A percentile compares a stretch with the other conserved stretches of the same genome.
Evolutionary conservation across 2,888 invertebrate species (phyloP).

Genomic region (Temnothorax unifasciatus): DNA sequence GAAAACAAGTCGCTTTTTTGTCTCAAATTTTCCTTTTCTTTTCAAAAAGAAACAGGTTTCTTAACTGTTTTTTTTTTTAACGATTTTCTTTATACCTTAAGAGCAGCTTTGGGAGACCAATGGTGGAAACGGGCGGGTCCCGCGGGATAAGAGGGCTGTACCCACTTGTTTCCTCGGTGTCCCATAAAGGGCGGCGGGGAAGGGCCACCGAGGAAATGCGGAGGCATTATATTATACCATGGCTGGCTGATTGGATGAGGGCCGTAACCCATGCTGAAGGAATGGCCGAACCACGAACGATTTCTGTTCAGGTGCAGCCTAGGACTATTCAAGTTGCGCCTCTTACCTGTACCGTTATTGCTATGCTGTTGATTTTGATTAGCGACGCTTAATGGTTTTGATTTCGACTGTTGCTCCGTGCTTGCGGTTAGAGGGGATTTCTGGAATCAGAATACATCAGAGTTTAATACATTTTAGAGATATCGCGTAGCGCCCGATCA

Average conservation of each 20-base stretch:
- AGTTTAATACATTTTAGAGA: background rate
- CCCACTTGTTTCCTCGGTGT: slow-evolving; percentile 83
- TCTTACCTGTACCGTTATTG: slow-evolving; percentile 80
- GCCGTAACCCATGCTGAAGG: slow-evolving; percentile 83
- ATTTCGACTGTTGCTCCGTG: slow-evolving; percentile 78
- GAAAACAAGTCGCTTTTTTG: slow-evolving; percentile 56
- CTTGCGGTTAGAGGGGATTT: slow-evolving; percentile 77
- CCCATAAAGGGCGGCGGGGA: slow-evolving; percentile 84
- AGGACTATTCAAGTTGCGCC: slow-evolving; percentile 84
- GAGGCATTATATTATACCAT: slow-evolving; percentile 83
- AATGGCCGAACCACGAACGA: slow-evolving; percentile 84
- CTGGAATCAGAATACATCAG: slow-evolving; percentile 63
- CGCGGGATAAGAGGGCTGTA: slow-evolving; percentile 81
- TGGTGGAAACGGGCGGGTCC: slow-evolving; percentile 84
- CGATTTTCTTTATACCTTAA: slow-evolving; percentile 81
- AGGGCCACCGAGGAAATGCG: slow-evolving; percentile 82
- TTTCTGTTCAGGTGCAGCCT: slow-evolving; percentile 81
- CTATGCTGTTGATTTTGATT: slow-evolving; percentile 80
- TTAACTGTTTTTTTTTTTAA: slow-evolving; percentile 67
- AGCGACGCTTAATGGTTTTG: slow-evolving; percentile 80
- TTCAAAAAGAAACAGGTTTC: slow-evolving; percentile 75
- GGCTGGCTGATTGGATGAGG: slow-evolving; percentile 83
- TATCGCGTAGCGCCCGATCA: background rate
- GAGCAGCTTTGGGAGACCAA: slow-evolving; percentile 84
- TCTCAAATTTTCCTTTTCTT: background rate